Base-by-base conservation (phyloP, 2,888 invertebrate species). In the Aquatica leii region DNA sequence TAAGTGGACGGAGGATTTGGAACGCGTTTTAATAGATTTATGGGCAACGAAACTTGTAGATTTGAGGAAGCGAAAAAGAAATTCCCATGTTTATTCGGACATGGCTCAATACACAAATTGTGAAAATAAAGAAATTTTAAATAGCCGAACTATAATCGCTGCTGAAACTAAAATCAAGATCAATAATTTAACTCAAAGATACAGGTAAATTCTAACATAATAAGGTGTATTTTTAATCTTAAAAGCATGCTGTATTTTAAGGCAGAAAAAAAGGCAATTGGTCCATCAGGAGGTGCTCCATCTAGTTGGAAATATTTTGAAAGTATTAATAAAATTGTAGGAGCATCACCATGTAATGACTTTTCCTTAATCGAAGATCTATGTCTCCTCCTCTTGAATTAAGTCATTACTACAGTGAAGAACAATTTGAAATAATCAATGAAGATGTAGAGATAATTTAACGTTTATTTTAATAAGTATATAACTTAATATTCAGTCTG, bases 301-400 rank as follows among this genome's bases (percentile, higher is more conserved):
- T 53, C 53, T 1, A 21, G 17, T 11, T 53, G 53, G 53, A 53
- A 40, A 53, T 40, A 37, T 11, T 53, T 15, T 31, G 53, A 40
- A 5, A 8, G 18, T 2, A 18, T 53, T n/a, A 12, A 53, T 40
- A 40, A 53, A 37, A 35, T 53, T 53, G 34, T 53, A 18, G 40
- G 53, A n/a, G 17, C 1, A 5, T 12, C 17, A n/a, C 53, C 20
- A 6, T 53, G 40, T 4, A 53, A 2, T n/a, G 40, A 53, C 12
- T 11, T 15, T 8, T n/a, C 53, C 6, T 40, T 40, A 4, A 18
- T 3, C 3, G 14, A 46, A 15, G 46, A 37, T n/a, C n/a, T n/a
- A n/a, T n/a, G n/a, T n/a, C 2, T 24, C 24, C 4, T 6, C 6
- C 24, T 24, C 24, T 24, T 24, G 24, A 24, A 24, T 24, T 24